phyloP scores from a whole-genome alignment of 2,113 vertebrate genomes.

The Forbesichthys papilliferus region DNA sequence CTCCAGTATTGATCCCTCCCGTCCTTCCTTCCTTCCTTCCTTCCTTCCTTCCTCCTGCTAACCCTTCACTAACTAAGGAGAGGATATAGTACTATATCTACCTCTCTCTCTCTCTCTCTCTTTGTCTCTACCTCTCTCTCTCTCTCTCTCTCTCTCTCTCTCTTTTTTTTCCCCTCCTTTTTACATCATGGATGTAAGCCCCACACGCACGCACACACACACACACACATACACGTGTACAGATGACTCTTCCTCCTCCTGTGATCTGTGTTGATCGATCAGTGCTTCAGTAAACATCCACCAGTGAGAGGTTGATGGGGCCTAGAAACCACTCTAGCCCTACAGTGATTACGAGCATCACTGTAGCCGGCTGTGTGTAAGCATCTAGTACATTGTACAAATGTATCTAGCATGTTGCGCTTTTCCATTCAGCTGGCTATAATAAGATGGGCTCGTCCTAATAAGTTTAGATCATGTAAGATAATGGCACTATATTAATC shows the following conservation, averaged over 20 bases:
- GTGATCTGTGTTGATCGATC: constrained; percentile 43
- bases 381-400: too few species aligned
- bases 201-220: not conserved
- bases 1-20: constrained; percentile 50
- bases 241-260: constrained; percentile 37
- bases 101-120: not conserved
- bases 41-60: not conserved
- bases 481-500: too few species aligned
- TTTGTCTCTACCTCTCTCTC: not conserved
- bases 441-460: too few species aligned
- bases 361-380: too few species aligned
- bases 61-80: not conserved
- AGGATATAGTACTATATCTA: constrained; percentile 27
- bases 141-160: not conserved
- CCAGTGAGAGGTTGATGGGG: constrained; percentile 21
- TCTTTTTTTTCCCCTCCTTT: constrained; percentile 6
- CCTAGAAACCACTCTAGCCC: constrained; percentile 15
- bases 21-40: constrained; percentile 10
- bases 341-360: not conserved
- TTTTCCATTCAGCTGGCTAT: too few species aligned
- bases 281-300: constrained; percentile 17
- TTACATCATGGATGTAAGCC: constrained; percentile 45
- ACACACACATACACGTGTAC: constrained; percentile 1
- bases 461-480: too few species aligned
- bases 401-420: too few species aligned